Evolutionary conservation across 2,113 vertebrate species (phyloP), one percentile per base, ranked within the genome.

Genomic region (Euleptes europaea): DNA sequence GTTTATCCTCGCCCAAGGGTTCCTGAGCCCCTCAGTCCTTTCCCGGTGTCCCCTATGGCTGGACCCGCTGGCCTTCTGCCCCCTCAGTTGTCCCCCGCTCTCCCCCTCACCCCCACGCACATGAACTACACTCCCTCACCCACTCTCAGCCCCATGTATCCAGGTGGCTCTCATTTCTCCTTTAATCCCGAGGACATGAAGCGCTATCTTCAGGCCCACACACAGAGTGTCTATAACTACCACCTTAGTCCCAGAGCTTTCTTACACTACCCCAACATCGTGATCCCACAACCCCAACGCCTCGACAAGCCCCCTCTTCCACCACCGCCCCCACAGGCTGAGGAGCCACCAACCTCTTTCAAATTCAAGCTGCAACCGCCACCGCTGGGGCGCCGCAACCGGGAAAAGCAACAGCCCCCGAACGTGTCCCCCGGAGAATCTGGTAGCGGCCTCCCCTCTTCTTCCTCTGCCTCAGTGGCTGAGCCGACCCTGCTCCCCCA

Each of bases 121-220:
- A 90, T 98, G 80, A 91, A 97, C 90, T 98, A 97, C 95, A 98
- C 97, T 1, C 98, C 98, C 0, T 98, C 98, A 0, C 98, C 98
- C 75, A 97, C 97, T 38, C 88, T 98, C 67, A 97, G 97, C 47
- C 98, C 98, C 31, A 97, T 98, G 97, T 89, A 97, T 90, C 95
- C 94, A 0, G 80, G 95, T 3, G 93, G 89, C 13, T 98, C 97
- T 86, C 98, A 98, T 89, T 98, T 98, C 93, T 98, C 98, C 91
- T 98, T 98, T 94, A 98, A 97, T 95, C 95, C 97, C 0, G 98
- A 98, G 93, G 98, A 98, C 96, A 98, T 98, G 98, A 98, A 98
- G 93, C 98, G 97, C 93, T 98, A 98, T 96, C 96, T 98, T 88
- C 98, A 98, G 95, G 98, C 97, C 44, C 98, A 98, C 92, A 97